Evolutionary conservation across 2,113 vertebrate genomes (phyloP).

Genomic region (Carlito syrichta): DNA sequence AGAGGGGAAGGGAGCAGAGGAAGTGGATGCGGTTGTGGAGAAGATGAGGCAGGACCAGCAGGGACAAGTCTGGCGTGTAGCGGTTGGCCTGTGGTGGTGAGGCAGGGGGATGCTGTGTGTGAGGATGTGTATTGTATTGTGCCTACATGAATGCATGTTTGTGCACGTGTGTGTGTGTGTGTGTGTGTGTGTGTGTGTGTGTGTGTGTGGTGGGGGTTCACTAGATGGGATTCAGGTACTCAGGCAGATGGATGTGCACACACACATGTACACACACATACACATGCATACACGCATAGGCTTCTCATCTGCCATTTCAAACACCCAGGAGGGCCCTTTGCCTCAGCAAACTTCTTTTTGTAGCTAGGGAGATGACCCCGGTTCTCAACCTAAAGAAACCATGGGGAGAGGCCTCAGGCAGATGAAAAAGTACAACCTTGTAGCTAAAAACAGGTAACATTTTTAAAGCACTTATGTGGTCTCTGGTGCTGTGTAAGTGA

Average conservation of each 20-base stretch:
- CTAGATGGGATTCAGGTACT: not conserved
- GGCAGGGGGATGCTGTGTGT: too few species aligned
- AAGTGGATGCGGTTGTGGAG: not conserved
- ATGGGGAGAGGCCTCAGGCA: not conserved
- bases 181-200: not conserved
- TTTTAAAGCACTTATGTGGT: not conserved
- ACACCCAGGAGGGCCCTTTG: not conserved
- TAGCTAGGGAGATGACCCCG: not conserved
- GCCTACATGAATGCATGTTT: not conserved
- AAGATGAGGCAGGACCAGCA: not conserved
- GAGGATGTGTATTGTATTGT: too few species aligned
- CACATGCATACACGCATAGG: not conserved
- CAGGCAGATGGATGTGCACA: fast-evolving
- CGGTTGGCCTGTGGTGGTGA: too few species aligned
- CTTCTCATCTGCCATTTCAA: not conserved
- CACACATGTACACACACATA: not conserved
- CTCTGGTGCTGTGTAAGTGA: not conserved
- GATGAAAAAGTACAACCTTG: not conserved
- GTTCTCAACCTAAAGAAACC: not conserved
- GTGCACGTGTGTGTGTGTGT: too few species aligned
- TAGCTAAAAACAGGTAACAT: not conserved
- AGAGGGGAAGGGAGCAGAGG: not conserved
- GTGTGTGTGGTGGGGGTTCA: not conserved
- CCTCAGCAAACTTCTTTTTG: not conserved
- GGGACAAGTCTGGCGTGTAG: fast-evolving